Percentiles rank a stretch among this genome's conserved stretches.
phyloP scores from a whole-genome alignment of 1,140 invertebrate genomes.

The Bombus picipes region DNA sequence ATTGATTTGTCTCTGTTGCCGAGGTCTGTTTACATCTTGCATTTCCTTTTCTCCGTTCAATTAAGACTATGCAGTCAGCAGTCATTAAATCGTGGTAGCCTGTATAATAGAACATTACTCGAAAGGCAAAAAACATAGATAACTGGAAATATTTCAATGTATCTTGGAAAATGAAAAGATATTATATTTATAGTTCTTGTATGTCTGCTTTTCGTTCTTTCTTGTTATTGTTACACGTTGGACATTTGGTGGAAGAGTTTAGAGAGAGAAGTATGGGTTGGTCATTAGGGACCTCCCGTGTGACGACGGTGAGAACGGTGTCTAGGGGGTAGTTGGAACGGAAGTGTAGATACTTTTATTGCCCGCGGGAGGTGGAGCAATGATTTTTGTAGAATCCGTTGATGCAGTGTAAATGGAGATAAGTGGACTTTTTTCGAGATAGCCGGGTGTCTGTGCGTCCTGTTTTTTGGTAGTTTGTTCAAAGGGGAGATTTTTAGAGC shows the following conservation, averaged over 20 bases:
- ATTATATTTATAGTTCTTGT: not conserved
- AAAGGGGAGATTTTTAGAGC: not conserved
- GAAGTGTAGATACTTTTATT: conserved; percentile 6
- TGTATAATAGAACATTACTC: no score
- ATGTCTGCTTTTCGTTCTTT: no score
- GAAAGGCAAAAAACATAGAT: no score
- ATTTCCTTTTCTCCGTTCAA: not conserved
- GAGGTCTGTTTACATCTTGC: not conserved
- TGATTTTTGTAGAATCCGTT: not conserved
- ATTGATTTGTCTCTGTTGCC: not conserved
- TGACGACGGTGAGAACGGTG: not conserved
- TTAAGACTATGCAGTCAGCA: no score
- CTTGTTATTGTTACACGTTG: not conserved
- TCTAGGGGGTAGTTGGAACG: not conserved
- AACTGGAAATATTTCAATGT: not conserved
- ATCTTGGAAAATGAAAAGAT: not conserved
- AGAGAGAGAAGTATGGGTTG: not conserved
- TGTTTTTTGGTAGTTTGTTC: not conserved
- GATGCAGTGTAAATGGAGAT: not conserved
- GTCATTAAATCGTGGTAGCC: no score
- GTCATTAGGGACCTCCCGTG: conserved; percentile 4
- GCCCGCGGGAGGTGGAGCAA: not conserved
- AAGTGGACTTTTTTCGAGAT: not conserved
- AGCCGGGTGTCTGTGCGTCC: not conserved
- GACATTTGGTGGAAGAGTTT: not conserved